Base-by-base conservation (phyloP, 2,888 invertebrate genomes). In the Tillus elongatus region DNA sequence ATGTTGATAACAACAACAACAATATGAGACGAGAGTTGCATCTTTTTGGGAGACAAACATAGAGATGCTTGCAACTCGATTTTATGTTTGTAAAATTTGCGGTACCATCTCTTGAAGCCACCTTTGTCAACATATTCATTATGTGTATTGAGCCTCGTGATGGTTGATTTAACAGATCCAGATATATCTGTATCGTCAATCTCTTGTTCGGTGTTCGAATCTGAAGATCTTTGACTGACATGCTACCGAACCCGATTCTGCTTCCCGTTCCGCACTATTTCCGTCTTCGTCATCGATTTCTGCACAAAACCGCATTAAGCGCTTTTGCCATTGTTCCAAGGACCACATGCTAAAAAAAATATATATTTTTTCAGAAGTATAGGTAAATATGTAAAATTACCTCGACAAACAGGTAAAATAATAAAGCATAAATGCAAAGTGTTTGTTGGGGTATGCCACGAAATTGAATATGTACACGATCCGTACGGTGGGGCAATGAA, bases 31-130 rank as follows among this genome's bases (percentile, higher is more conserved):
- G 6, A 19, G n/a, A 10, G 13, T 36, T 26, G 14, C 11, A 16
- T 36, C 30, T 4, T 9, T n/a, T 15, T 36, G 36, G 16, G 30
- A 36, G 9, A 13, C 33, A 36, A 35, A 36, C 16, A 15, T 15
- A 15, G 16, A 36, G 26, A 15, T 36, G 31, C 14, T 35, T 13
- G 10, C 35, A 15, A 9, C 15, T 31, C 32, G 13, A n/a, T 13
- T 6, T 34, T 34, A 6, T 14, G 31, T n/a, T 15, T 15, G 13
- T 11, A 34, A 15, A 13, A 33, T n/a, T 35, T 35, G 24, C 6
- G 24, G 24, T 19, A n/a, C 24, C 24, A 19, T 19, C 6, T 19
- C 24, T 6, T 19, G 24, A n/a, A 19, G n/a, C 24, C 24, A 19
- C n/a, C 24, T 19, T n/a, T 19, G 6, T n/a, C 24, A 19, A 19